Percentiles rank a stretch among this genome's conserved stretches.
These are phyloP conservation scores for Dorcus hopei DNA, from an alignment of 2,888 invertebrate species.

Conservation along the genomic window DNA sequence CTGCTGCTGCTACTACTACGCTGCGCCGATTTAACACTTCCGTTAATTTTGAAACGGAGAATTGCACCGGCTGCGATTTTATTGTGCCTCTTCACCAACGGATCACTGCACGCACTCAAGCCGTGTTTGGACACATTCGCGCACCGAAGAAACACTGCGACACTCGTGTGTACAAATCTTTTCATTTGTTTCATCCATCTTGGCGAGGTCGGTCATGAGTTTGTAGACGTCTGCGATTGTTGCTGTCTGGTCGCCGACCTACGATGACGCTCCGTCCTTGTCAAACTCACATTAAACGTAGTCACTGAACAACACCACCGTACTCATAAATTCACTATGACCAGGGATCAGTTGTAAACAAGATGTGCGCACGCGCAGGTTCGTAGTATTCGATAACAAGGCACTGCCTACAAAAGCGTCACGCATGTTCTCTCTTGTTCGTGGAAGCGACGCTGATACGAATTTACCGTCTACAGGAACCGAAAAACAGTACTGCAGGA, in stretches of 20 bases:
- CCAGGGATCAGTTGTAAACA: conserved; percentile 50
- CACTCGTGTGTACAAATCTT: conserved; percentile 26
- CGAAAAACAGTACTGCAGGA: too few relatives aligned
- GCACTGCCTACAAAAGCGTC: conserved; percentile 8
- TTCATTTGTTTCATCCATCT: conserved; percentile 35
- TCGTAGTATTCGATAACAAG: conserved; percentile 46
- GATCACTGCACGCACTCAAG: neutral
- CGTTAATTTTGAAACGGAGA: too few relatives aligned
- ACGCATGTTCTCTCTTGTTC: conserved; percentile 14
- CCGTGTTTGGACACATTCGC: conserved; percentile 11
- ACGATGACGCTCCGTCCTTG: conserved; percentile 20
- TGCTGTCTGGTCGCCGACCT: conserved; percentile 32
- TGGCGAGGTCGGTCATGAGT: conserved; percentile 43
- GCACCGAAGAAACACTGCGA: conserved; percentile 15
- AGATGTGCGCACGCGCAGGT: conserved; percentile 50
- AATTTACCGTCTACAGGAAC: neutral
- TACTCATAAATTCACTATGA: conserved; percentile 21
- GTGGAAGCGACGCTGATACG: neutral
- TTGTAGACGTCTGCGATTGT: conserved; percentile 40
- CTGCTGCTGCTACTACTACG: too few relatives aligned
- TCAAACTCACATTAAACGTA: conserved; percentile 18
- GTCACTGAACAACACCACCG: conserved; percentile 1
- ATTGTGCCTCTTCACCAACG: neutral
- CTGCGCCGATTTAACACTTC: too few relatives aligned
- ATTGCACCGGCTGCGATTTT: too few relatives aligned